These are phyloP conservation scores for Malacosoma neustria DNA, from an alignment of 2,888 invertebrate genomes.

Conservation along the genomic window DNA sequence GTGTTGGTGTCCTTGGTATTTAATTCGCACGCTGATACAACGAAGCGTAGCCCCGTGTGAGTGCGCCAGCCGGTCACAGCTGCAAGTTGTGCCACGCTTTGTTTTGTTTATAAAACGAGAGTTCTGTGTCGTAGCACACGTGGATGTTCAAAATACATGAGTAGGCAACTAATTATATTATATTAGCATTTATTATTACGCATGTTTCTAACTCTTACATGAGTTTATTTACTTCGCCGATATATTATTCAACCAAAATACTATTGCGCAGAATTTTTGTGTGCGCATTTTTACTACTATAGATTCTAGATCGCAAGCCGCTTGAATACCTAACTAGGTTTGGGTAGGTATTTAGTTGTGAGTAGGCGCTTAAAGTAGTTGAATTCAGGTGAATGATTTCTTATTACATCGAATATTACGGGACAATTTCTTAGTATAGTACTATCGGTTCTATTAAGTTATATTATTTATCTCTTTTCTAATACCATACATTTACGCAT, in stretches of 20 bases:
- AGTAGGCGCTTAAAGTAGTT: neutral
- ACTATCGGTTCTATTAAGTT: too few species aligned
- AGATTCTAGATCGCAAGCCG: neutral
- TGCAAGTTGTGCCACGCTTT: constrained; percentile 10
- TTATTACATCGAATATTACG: too few species aligned
- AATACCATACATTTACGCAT: too few species aligned
- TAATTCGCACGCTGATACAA: constrained; percentile 18
- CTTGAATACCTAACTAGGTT: neutral
- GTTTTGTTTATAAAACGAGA: constrained; percentile 13
- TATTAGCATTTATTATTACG: constrained; percentile 4
- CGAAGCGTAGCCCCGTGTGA: constrained; percentile 13
- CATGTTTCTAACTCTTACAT: constrained; percentile 8
- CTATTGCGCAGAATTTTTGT: neutral
- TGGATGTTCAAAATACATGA: neutral
- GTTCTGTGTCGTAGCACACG: neutral
- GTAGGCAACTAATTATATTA: neutral
- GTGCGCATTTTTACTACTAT: neutral
- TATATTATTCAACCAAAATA: constrained; percentile 3
- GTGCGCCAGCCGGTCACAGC: constrained; percentile 6
- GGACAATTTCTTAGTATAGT: too few species aligned
- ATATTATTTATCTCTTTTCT: too few species aligned
- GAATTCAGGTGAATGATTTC: too few species aligned
- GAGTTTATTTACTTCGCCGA: constrained; percentile 8
- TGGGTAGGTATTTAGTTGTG: neutral
- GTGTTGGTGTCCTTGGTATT: constrained; percentile 26